Evolutionary conservation across 2,888 invertebrate genomes (phyloP).

Genomic region (Drosophila mettleri): DNA sequence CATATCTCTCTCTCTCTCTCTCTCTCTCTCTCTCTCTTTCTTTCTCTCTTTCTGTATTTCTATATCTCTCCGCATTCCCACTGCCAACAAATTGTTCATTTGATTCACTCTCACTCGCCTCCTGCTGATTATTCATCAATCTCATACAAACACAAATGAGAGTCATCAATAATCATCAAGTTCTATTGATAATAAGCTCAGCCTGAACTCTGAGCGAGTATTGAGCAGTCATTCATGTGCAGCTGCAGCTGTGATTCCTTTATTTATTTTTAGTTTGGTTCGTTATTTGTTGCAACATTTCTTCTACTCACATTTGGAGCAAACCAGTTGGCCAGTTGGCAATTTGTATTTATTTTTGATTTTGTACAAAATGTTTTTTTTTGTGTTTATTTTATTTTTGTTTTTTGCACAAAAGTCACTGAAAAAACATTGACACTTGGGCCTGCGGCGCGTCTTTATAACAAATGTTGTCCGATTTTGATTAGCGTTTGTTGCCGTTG

Average conservation of each 20-base stretch:
- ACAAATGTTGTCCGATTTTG: conserved; percentile 41
- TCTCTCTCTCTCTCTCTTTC: neutral
- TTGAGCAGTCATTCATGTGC: neutral
- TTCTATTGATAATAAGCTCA: neutral
- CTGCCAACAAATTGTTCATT: neutral
- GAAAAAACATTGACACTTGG: conserved; percentile 76
- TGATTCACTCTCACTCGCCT: neutral
- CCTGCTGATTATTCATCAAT: neutral
- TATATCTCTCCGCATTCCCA: neutral
- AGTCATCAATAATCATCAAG: neutral
- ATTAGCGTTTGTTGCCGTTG: conserved; percentile 21
- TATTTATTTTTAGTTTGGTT: neutral
- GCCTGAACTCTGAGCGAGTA: neutral
- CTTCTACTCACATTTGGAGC: conserved; percentile 48
- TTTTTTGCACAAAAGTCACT: conserved; percentile 54
- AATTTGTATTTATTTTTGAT: conserved; percentile 16
- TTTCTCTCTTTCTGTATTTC: neutral
- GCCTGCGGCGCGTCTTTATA: conserved; percentile 68
- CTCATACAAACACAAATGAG: neutral
- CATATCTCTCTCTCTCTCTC: neutral
- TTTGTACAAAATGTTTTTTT: conserved; percentile 2
- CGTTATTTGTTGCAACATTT: conserved; percentile 13
- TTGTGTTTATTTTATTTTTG: conserved; percentile 19
- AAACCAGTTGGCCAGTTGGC: conserved; percentile 41
- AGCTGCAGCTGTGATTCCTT: neutral